Conservation (phyloP, 2,888 invertebrate species). For the Dione juno region DNA sequence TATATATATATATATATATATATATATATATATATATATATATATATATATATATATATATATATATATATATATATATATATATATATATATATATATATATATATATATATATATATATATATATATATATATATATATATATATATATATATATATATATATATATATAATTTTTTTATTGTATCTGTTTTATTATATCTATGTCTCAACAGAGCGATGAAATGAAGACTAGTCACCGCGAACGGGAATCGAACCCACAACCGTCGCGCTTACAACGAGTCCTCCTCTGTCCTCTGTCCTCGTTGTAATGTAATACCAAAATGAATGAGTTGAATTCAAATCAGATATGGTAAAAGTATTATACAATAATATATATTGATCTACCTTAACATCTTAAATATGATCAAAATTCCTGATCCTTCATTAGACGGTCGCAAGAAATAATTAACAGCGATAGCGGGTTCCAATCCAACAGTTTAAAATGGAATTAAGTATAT, state of each 20-base stretch:
- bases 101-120: too few species aligned
- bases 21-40: neutral
- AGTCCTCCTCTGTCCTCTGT: too few species aligned
- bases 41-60: neutral
- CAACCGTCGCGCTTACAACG: neutral
- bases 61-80: too few species aligned
- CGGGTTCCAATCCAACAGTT: neutral
- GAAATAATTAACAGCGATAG: neutral
- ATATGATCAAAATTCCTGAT: constrained; percentile 7
- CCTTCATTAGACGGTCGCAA: constrained; percentile 13
- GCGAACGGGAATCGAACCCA: neutral
- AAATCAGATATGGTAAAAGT: constrained; percentile 12
- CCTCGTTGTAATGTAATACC: constrained; percentile 36
- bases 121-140: too few species aligned
- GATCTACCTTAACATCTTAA: constrained; percentile 10
- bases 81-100: too few species aligned
- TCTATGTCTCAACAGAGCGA: neutral
- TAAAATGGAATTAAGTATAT: neutral
- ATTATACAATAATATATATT: constrained; percentile 18
- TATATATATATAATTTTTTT: too few species aligned
- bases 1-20: constrained; percentile 7
- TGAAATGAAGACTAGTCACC: neutral
- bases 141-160: too few species aligned
- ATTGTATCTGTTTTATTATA: too few species aligned
- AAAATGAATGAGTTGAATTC: constrained; percentile 28